These are phyloP conservation scores for Mamestra configurata DNA, from an alignment of 1,140 invertebrate genomes.

Conservation along the genomic window DNA sequence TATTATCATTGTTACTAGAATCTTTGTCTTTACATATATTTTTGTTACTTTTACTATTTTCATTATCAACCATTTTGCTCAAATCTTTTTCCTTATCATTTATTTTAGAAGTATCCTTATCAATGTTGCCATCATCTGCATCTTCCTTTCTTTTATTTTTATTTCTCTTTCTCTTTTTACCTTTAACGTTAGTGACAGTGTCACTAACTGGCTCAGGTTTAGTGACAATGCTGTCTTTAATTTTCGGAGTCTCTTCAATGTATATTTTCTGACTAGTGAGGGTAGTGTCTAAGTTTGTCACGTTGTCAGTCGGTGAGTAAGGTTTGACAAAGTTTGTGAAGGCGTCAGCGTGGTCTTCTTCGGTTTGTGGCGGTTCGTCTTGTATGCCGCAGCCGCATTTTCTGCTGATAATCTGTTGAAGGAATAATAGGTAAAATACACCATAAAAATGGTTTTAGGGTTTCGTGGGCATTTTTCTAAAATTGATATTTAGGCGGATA, in stretches of 20 bases:
- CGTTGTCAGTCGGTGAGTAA: constrained; percentile 66
- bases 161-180: too few species aligned
- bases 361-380: constrained; percentile 72
- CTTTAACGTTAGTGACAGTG: too few species aligned
- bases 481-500: too few species aligned
- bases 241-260: background rate
- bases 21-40: background rate
- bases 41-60: background rate
- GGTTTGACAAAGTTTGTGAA: constrained; percentile 71
- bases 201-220: too few species aligned
- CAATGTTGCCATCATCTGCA: background rate
- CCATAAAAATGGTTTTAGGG: too few species aligned
- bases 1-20: background rate
- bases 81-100: background rate
- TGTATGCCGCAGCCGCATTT: constrained; percentile 84
- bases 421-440: background rate
- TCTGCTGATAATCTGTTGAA: constrained; percentile 76
- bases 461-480: too few species aligned
- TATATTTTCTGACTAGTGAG: background rate
- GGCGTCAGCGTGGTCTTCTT: constrained; percentile 74
- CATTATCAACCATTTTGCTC: background rate
- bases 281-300: background rate
- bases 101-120: background rate
- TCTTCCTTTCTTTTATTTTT: too few species aligned
- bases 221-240: background rate